Evolutionary conservation across 2,888 invertebrate genomes (phyloP), one percentile per base, ranked within the genome.

Genomic region (Melitaea athalia): DNA sequence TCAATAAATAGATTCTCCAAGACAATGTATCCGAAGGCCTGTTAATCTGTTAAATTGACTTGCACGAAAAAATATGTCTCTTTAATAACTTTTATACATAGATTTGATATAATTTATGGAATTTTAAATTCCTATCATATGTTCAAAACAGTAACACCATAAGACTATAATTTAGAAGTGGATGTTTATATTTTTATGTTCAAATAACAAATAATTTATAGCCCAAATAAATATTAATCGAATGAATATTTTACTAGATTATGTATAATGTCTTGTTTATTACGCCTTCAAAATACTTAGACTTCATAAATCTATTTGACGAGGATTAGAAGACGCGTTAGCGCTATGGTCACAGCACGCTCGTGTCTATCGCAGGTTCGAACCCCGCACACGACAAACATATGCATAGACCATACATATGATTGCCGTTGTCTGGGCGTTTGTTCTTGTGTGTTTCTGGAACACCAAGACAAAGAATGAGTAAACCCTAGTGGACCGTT

Each of bases 141-240:
- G 15, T 52, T 52, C 24, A n/a, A n/a, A 12, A 49, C 47, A 49
- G 47, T 47, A 47, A 47, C 5, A 24, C 10, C 8, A 24, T 8
- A 24, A 52, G 52, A 52, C 24, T 6, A 52, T 52, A 52, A 24
- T 24, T 52, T 52, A 3, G 8, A 11, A 24, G 17, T 52, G n/a
- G 47, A n/a, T 52, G 52, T 52, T 52, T 52, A 52, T 24, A 52
- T 52, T 52, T 52, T 52, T 52, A 52, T 52, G 52, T 17, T 52
- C 52, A 11, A 24, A 52, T 52, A n/a, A 17, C 17, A 24, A 11
- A 6, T 6, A 31, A 53, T 53, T 53, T 12, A 53, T 53, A 53
- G 53, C 14, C 14, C 5, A 53, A 14, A 11, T 24, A 17, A 33
- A 53, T 53, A 14, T 14, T 14, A 33, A 53, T 33, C 53, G 53